Evolutionary conservation across 2,113 vertebrate genomes (phyloP), one percentile per base, ranked within the genome.

Genomic region (Elachura formosa): DNA sequence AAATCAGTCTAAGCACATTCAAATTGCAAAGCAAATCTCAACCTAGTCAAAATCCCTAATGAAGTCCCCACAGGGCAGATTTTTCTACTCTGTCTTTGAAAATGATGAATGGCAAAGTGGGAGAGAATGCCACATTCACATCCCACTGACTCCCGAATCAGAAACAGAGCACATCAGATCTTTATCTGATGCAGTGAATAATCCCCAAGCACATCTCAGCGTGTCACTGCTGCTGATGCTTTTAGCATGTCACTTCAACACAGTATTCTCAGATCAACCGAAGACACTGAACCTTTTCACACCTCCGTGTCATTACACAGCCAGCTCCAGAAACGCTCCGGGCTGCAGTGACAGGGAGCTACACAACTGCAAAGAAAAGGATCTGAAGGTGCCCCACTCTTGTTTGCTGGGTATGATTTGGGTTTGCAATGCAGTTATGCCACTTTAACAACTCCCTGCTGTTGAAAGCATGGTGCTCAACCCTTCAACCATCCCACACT

Each of bases 31-130:
- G 91, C 45, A 89, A 84, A 94, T 41, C 77, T 67, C 84, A 92
- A 41, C n/a, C 33, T 48, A 89, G 73, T 73, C 91, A 93, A 95
- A 96, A 92, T 56, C 52, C 61, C 92, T 95, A 94, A 92, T 55
- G 80, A 95, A 92, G 81, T 78, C 77, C 86, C 89, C 4, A 1
- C 76, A 81, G 93, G 91, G 86, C 61, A 89, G 80, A 74, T 72
- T 86, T 34, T 93, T 87, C 72, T 87, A 40, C 62, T 87, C 80
- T 56, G 31, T 40, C 89, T 95, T 92, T 93, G 90, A 95, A 97
- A 94, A 94, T 61, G 45, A 97, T 94, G 92, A 94, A 85, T 88
- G 84, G 48, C 52, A 81, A 95, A 93, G 76, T 72, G 80, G 68
- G 81, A 81, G 86, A 94, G 68, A 94, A 62, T 61, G 45, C 83